A percentile compares a stretch with the other conserved stretches of the same genome.
These are phyloP conservation scores for Dreissena rostriformis DNA, from an alignment of 1,140 invertebrate genomes.

Conservation along the genomic window DNA sequence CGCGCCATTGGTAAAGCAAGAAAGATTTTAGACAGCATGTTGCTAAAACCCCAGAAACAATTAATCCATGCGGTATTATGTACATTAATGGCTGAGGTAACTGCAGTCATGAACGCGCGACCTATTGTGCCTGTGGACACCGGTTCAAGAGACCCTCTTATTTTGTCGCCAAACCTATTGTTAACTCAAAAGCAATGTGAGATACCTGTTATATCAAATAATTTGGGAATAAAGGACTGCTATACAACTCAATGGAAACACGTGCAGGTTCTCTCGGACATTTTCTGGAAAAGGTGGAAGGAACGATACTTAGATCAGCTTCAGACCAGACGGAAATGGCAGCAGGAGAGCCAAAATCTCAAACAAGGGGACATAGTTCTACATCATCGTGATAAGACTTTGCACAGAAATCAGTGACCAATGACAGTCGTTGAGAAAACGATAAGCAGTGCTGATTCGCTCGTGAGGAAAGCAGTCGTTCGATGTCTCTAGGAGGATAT, in stretches of 20 bases:
- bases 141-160: constrained; percentile 39
- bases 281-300: constrained; percentile 38
- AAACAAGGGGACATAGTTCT: constrained; percentile 3
- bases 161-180: constrained; percentile 13
- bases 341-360: not conserved
- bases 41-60: constrained; percentile 16
- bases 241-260: constrained; percentile 25
- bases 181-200: not conserved
- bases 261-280: constrained; percentile 26
- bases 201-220: not conserved
- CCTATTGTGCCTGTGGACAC: constrained; percentile 54
- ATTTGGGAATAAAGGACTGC: not conserved
- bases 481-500: no score
- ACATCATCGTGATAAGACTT: not conserved
- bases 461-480: no score
- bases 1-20: constrained; percentile 52
- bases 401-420: constrained; percentile 2
- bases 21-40: constrained; percentile 53
- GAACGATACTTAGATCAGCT: constrained; percentile 11
- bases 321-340: constrained; percentile 16
- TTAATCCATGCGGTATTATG: constrained; percentile 60
- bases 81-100: constrained; percentile 59
- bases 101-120: constrained; percentile 56
- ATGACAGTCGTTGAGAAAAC: not conserved
- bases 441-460: not conserved